A percentile compares a stretch with the other conserved stretches of the same genome.
Evolutionary conservation across 2,797 vertebrate species (phyloP).

Genomic region (Tinamus major): DNA sequence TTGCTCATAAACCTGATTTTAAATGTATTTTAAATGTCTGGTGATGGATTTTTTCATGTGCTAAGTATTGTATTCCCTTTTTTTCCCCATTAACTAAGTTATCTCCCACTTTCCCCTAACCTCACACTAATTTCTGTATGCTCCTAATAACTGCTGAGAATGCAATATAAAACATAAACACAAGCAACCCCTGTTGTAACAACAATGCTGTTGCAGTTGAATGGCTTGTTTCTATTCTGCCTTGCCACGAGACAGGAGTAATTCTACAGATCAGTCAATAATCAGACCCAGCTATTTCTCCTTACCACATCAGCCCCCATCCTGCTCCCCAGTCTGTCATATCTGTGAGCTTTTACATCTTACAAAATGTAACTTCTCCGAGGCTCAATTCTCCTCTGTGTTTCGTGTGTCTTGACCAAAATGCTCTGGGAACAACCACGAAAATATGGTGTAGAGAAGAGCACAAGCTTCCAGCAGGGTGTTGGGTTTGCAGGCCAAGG

Average conservation of each 20-base stretch:
- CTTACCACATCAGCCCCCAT: not conserved
- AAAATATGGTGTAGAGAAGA: not conserved
- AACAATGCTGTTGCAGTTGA: not conserved
- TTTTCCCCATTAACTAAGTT: not conserved
- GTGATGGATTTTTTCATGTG: not conserved
- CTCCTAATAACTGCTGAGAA: not conserved
- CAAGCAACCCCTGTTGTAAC: not conserved
- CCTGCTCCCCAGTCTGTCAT: not conserved
- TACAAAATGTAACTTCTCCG: not conserved
- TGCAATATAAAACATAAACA: not conserved
- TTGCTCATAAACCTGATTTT: not conserved
- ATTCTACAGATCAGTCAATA: not conserved
- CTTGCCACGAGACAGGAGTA: not conserved
- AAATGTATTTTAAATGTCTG: not conserved
- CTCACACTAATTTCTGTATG: not conserved
- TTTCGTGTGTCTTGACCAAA: not conserved
- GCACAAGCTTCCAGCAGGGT: not conserved
- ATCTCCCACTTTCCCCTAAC: conserved; percentile 18
- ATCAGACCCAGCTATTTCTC: not conserved
- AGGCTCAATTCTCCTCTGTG: not conserved
- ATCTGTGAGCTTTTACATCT: not conserved
- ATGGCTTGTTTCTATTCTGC: not conserved
- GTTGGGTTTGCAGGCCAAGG: not conserved
- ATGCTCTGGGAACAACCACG: not conserved
- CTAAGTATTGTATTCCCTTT: not conserved